Percentiles rank a stretch among this genome's conserved stretches.
Conservation (phyloP, 2,888 invertebrate genomes). For the Cosmopolites sordidus region DNA sequence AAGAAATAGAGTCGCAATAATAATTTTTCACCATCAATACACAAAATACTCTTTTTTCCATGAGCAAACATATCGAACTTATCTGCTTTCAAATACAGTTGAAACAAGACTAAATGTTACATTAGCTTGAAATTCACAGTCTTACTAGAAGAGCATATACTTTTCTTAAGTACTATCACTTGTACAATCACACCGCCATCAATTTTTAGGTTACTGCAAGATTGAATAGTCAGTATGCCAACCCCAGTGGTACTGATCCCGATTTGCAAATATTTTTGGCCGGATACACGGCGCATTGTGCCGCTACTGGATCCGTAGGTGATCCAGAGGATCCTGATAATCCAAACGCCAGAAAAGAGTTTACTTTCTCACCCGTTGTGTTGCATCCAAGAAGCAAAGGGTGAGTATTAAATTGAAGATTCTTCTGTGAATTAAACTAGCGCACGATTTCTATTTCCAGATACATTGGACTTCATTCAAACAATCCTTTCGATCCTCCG, state of each 20-base stretch:
- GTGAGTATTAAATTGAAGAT: slow-evolving; percentile 9
- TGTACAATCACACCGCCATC: too few relatives aligned
- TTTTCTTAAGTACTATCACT: too few relatives aligned
- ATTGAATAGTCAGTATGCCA: slow-evolving; percentile 58
- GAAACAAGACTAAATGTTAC: too few relatives aligned
- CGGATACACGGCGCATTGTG: slow-evolving; percentile 60
- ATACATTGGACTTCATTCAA: slow-evolving; percentile 58
- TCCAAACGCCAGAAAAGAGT: slow-evolving; percentile 40
- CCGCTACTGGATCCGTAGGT: slow-evolving; percentile 50
- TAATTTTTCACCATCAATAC: too few relatives aligned
- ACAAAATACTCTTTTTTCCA: too few relatives aligned
- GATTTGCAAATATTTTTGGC: slow-evolving; percentile 66
- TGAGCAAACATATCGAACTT: too few relatives aligned
- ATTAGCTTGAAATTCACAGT: too few relatives aligned
- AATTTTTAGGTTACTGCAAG: slow-evolving; percentile 62
- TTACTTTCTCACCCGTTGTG: slow-evolving; percentile 56
- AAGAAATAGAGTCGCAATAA: too few relatives aligned
- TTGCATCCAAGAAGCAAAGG: slow-evolving; percentile 66
- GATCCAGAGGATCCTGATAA: slow-evolving; percentile 44
- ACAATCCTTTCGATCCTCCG: slow-evolving; percentile 66
- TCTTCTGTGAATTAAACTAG: neutral
- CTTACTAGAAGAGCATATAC: too few relatives aligned
- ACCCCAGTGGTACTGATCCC: slow-evolving; percentile 57
- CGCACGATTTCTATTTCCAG: slow-evolving; percentile 7
- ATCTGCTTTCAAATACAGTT: too few relatives aligned